Evolutionary conservation across 2,888 invertebrate species (phyloP).

Genomic region (Platypus cylindrus): DNA sequence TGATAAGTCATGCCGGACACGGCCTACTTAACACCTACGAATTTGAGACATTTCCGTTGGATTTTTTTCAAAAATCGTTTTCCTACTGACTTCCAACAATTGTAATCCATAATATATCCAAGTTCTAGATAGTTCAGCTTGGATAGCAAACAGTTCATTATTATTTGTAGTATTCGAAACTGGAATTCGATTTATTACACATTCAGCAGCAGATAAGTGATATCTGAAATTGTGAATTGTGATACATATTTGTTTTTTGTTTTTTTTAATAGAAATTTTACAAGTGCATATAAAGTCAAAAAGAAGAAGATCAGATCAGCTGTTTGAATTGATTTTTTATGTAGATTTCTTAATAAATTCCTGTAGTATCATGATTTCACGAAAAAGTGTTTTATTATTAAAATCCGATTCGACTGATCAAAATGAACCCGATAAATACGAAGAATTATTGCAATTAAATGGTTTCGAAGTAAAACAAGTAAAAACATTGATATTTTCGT

Average conservation of each 20-base stretch:
- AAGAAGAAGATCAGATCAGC: not conserved
- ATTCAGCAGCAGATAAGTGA: conserved; percentile 44
- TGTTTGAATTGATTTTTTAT: not conserved
- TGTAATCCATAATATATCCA: conserved; percentile 50
- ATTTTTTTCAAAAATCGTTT: no score
- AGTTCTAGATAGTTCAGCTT: conserved; percentile 40
- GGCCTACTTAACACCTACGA: no score
- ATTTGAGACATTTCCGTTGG: no score
- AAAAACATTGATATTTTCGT: conserved; percentile 41
- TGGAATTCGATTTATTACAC: conserved; percentile 43
- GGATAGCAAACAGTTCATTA: conserved; percentile 21
- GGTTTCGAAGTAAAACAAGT: conserved; percentile 37
- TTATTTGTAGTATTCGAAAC: conserved; percentile 30
- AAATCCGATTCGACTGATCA: conserved; percentile 28
- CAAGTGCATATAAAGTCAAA: conserved; percentile 1
- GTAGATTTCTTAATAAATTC: no score
- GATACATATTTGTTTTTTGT: no score
- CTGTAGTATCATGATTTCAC: conserved; percentile 17
- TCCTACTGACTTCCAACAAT: conserved; percentile 44
- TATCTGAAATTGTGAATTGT: conserved; percentile 8
- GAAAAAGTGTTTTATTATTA: conserved; percentile 27
- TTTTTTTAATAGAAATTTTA: no score
- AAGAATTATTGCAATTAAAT: conserved; percentile 32
- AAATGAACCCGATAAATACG: conserved; percentile 34
- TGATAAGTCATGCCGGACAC: no score